These are phyloP conservation scores for Cheirogaleus medius DNA, from an alignment of 2,113 vertebrate species.

Conservation along the genomic window DNA sequence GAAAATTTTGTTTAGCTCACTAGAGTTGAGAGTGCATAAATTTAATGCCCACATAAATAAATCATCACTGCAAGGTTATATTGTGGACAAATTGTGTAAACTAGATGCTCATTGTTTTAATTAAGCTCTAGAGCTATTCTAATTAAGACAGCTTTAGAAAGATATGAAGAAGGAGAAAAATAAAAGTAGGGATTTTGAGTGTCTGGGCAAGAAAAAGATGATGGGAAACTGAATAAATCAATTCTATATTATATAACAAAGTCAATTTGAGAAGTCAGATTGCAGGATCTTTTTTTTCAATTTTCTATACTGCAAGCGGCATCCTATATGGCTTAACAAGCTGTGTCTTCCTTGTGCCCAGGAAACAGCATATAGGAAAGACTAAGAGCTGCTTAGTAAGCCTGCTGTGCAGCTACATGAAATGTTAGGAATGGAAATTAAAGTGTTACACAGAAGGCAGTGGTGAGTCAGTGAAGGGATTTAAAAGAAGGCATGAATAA, in stretches of 20 bases:
- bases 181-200: neutral
- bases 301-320: neutral
- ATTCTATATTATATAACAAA: neutral
- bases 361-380: neutral
- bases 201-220: neutral
- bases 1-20: slow-evolving; percentile 28
- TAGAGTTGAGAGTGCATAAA: neutral
- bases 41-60: slow-evolving; percentile 59
- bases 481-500: slow-evolving; percentile 43
- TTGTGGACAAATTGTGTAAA: slow-evolving; percentile 52
- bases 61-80: slow-evolving; percentile 49
- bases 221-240: neutral
- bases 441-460: slow-evolving; percentile 44
- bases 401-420: neutral
- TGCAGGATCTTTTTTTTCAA: neutral
- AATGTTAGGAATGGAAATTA: slow-evolving; percentile 38
- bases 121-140: slow-evolving; percentile 48
- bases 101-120: slow-evolving; percentile 51
- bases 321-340: neutral
- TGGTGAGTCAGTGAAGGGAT: slow-evolving; percentile 47
- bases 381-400: neutral
- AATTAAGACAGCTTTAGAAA: slow-evolving; percentile 25
- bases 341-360: neutral
- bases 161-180: neutral
- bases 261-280: neutral